Base-by-base conservation (phyloP, 2,113 vertebrate species). In the Psittacus erithacus region DNA sequence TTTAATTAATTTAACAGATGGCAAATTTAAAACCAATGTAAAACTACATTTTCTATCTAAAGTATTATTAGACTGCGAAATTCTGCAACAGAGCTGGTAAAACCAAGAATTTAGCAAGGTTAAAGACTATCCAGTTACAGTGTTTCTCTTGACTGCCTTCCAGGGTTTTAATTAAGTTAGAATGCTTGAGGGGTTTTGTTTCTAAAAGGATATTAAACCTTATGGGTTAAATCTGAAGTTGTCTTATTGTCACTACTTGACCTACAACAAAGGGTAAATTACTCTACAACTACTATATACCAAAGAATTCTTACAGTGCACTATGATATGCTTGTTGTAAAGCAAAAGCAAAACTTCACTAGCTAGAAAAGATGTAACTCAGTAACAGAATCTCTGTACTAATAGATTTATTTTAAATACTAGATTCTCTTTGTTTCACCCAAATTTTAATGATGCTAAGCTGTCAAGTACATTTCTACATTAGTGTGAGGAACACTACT, bases 1-100 rank as follows among this genome's bases (percentile, higher is more conserved):
- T 65, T 87, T 50, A 91, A 92, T 74, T 92, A 96, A 87, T 87
- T 84, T 63, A 93, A 94, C 94, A 90, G 93, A 95, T 90, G 82
- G 88, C 53, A 94, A 93, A 94, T 81, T 80, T 60, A 74, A 92
- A 95, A 74, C 28, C 10, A 35, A 47, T 43, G 43, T 67, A 63
- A 77, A 93, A 84, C 46, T 63, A 55, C 43, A 31, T 63, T 78
- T 96, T 88, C 70, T 63, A 41, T 76, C 76, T 39, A 1, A 96
- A 88, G n/a, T 83, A 86, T 93, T 88, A 94, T 86, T 81, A 91
- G 73, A 83, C 50, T 39, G 13, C 41, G 80, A 86, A 93, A 88
- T 80, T 53, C 90, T 63, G 43, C 31, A n/a, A 47, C 39, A 59
- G 65, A 75, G 17, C 50, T 88, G 46, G 35, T 88, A 93, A 94